Evolutionary conservation across 1,140 invertebrate genomes (phyloP), one percentile per base, ranked within the genome.

Genomic region (Fopius arisanus): DNA sequence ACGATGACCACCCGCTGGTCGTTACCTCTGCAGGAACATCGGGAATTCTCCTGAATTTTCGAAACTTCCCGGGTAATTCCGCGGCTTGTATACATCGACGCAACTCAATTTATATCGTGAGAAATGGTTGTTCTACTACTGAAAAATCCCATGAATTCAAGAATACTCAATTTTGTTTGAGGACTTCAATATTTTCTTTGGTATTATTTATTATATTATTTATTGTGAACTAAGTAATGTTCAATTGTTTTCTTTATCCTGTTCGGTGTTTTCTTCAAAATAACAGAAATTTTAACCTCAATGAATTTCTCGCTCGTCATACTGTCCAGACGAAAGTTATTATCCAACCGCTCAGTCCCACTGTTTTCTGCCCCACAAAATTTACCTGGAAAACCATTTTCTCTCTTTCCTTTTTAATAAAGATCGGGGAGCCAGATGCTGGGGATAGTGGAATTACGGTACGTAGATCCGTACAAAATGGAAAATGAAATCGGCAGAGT

Each of bases 401-500:
- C 21, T 63, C 14, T 26, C 62, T 37, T 70, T 19, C 37, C 14
- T 59, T 59, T 59, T 59, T 28, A 59, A 59, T 59, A 28, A 59
- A 59, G 21, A 10, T 31, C 41, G 33, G 51, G 1, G 67, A 48
- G 43, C 12, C 67, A 63, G 33, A 71, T 62, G 62, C 54, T 59
- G 54, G 23, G 26, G 54, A 59, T 59, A 26, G 23, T 59, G 54
- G 54, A 59, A 59, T 59, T 59, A 59, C 54, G 54, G 28, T 31
- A 65, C 26, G 62, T 65, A 65, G 29, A 65, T 65, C 29, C 62
- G 16, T 31, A 16, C 59, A 31, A 59, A 33, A 37, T 67, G 63
- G 71, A 67, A 37, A 73, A 73, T 73, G 48, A 51, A 29, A 65
- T 65, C 54, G 41, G 26, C 21, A 59, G 6, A 41, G 41, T 73